Conservation (phyloP, 2,888 invertebrate genomes). For the Palloptera scutellata region DNA sequence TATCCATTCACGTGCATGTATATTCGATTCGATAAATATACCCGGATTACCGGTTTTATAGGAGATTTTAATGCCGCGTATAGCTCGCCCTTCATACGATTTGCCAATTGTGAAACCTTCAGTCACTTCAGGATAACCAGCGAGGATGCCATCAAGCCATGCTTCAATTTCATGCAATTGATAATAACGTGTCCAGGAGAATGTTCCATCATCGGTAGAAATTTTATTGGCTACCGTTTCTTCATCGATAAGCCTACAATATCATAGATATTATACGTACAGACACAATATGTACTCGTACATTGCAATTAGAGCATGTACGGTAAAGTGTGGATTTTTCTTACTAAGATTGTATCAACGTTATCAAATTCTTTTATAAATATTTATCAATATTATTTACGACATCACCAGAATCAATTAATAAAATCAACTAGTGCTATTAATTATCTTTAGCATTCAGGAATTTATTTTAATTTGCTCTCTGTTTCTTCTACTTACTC, state of each 20-base stretch:
- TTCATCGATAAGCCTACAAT: constrained; percentile 65
- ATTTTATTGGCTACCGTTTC: constrained; percentile 53
- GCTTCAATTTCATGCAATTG: constrained; percentile 68
- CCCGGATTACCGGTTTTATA: constrained; percentile 64
- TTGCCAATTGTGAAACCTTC: constrained; percentile 64
- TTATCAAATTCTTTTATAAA: constrained; percentile 1
- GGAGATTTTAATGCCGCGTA: constrained; percentile 68
- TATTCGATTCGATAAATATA: constrained; percentile 73
- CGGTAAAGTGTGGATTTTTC: not conserved
- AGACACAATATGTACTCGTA: not conserved
- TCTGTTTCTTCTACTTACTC: constrained; percentile 59
- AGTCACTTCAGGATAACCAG: constrained; percentile 62
- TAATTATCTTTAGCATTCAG: too few relatives aligned
- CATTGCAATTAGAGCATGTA: not conserved
- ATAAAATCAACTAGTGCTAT: too few relatives aligned
- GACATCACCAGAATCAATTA: not conserved
- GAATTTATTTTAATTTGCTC: too few relatives aligned
- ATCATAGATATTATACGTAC: not conserved
- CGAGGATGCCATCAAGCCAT: constrained; percentile 68
- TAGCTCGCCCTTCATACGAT: constrained; percentile 69
- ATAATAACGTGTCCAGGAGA: constrained; percentile 71
- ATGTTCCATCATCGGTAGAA: constrained; percentile 48
- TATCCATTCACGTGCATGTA: constrained; percentile 78
- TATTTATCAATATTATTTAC: constrained; percentile 8
- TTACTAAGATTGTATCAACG: not conserved